phyloP scores from a whole-genome alignment of 2,888 invertebrate species.

The Clusia tigrina region DNA sequence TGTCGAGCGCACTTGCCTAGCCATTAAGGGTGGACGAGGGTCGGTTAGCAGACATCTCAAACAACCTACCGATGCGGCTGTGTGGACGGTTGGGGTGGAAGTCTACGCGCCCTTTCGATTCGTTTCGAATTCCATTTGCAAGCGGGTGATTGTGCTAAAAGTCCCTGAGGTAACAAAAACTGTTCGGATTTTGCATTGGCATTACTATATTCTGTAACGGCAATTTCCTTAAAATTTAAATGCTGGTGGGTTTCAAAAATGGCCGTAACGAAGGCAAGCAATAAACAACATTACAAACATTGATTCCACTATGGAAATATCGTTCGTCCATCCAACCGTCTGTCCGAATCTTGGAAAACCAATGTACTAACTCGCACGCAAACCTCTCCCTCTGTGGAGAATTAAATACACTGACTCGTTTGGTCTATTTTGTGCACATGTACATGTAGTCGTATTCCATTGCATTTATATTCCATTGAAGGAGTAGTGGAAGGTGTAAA shows the following conservation, averaged over 20 bases:
- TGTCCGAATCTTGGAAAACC: too few species aligned
- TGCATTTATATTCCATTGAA: too few species aligned
- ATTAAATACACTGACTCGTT: too few species aligned
- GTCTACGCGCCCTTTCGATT: conserved; percentile 41
- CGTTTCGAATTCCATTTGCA: conserved; percentile 37
- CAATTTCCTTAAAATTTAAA: conserved; percentile 57
- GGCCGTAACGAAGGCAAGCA: background rate
- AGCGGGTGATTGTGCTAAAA: conserved; percentile 54
- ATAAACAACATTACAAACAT: background rate
- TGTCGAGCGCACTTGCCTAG: background rate
- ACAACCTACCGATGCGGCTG: conserved; percentile 33
- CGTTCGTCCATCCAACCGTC: background rate
- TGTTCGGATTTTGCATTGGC: conserved; percentile 42
- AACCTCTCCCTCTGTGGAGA: too few species aligned
- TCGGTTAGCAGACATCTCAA: conserved; percentile 48
- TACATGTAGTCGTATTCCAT: too few species aligned
- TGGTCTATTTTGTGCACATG: too few species aligned
- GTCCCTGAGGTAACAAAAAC: conserved; percentile 37
- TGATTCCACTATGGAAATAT: background rate
- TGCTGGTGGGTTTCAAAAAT: conserved; percentile 37
- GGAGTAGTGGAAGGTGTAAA: too few species aligned
- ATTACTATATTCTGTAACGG: conserved; percentile 46
- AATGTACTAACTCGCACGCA: too few species aligned
- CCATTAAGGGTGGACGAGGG: conserved; percentile 36
- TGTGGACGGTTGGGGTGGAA: background rate